Conservation (phyloP, 2,113 vertebrate species). For the Rhadina sibilatrix region DNA sequence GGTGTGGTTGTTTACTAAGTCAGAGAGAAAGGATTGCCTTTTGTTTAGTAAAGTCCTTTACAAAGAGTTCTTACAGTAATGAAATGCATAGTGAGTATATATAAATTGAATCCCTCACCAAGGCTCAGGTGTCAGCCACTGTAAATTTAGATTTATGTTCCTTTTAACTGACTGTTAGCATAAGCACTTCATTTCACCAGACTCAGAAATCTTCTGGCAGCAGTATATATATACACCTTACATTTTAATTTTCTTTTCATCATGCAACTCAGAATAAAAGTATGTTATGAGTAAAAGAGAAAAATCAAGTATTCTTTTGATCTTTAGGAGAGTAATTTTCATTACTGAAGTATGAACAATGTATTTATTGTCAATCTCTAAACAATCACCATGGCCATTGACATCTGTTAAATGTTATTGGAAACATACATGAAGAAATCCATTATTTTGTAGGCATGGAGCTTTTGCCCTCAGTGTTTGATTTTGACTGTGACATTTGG, state of each 20-base stretch:
- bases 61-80: not conserved
- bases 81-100: not conserved
- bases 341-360: not conserved
- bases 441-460: not conserved
- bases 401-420: constrained; percentile 11
- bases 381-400: not conserved
- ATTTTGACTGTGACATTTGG: constrained; percentile 27
- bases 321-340: not conserved
- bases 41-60: not conserved
- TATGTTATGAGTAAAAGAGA: not conserved
- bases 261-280: not conserved
- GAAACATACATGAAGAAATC: not conserved
- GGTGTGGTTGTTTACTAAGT: not conserved
- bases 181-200: not conserved
- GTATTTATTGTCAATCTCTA: not conserved
- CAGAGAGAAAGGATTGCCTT: not conserved
- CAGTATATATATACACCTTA: not conserved
- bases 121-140: not conserved
- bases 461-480: not conserved
- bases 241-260: not conserved
- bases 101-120: constrained; percentile 1
- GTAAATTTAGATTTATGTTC: constrained; percentile 43
- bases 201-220: not conserved
- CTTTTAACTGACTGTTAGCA: not conserved
- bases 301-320: not conserved